Evolutionary conservation across 2,797 vertebrate species (phyloP).

Genomic region (Perodicticus potto): DNA sequence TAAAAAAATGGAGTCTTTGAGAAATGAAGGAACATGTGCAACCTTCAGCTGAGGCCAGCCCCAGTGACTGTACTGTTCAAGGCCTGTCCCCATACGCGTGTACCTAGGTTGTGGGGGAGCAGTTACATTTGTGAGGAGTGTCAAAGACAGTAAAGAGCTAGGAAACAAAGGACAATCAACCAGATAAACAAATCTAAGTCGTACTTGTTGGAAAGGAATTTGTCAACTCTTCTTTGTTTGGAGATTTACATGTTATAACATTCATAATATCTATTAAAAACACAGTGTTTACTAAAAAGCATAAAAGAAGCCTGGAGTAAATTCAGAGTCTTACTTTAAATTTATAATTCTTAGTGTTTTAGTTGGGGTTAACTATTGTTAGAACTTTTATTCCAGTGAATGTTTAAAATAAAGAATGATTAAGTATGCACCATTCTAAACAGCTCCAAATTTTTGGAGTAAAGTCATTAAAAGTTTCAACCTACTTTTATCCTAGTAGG

Average conservation of each 20-base stretch:
- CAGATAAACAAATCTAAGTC: not conserved
- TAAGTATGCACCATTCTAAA: not conserved
- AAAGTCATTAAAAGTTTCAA: constrained; percentile 54
- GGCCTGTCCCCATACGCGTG: not conserved
- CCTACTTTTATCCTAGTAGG: not conserved
- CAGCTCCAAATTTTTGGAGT: constrained; percentile 19
- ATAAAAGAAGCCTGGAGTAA: constrained; percentile 26
- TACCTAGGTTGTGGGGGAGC: not conserved
- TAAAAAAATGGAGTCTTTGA: not conserved
- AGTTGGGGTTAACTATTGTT: not conserved
- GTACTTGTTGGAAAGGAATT: not conserved
- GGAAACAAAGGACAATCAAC: not conserved
- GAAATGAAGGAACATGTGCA: not conserved
- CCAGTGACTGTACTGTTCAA: not conserved
- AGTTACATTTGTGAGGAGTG: not conserved
- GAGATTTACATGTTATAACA: constrained; percentile 47
- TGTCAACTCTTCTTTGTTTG: not conserved
- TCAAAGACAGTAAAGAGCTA: not conserved
- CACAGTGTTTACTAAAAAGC: constrained; percentile 25
- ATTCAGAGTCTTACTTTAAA: constrained; percentile 43
- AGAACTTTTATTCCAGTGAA: constrained; percentile 31
- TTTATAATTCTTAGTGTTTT: not conserved
- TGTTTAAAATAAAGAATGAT: constrained; percentile 29
- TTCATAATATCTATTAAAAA: not conserved
- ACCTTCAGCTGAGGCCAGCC: not conserved